Evolutionary conservation across 2,888 invertebrate genomes (phyloP).

Genomic region (Operophtera brumata): DNA sequence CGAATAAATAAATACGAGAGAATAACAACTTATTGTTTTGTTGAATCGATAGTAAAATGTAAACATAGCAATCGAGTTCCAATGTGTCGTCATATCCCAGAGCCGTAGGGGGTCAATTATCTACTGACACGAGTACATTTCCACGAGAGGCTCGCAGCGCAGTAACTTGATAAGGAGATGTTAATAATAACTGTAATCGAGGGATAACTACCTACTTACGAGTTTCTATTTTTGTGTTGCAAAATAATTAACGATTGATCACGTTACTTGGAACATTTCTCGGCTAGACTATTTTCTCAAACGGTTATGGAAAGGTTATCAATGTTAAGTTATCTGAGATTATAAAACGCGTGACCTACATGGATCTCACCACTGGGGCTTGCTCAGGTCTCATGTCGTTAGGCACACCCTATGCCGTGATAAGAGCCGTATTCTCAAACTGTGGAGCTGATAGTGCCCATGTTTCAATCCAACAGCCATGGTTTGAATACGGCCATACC

Average conservation of each 20-base stretch:
- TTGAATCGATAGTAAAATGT: constrained; percentile 35
- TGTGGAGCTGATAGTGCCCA: no score
- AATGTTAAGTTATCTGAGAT: no score
- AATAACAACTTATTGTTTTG: constrained; percentile 32
- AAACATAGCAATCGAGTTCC: constrained; percentile 47
- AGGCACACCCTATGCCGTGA: no score
- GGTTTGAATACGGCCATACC: no score
- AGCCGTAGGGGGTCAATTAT: constrained; percentile 71
- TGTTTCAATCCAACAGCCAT: no score
- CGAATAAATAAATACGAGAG: no score
- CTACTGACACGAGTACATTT: constrained; percentile 65
- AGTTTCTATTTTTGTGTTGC: neutral
- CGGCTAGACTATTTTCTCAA: neutral
- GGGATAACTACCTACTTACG: neutral
- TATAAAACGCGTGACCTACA: no score
- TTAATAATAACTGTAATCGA: constrained; percentile 37
- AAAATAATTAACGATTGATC: neutral
- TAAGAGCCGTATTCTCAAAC: no score
- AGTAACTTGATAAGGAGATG: constrained; percentile 48
- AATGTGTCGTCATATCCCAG: constrained; percentile 57
- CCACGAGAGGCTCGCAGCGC: constrained; percentile 56
- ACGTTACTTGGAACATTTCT: neutral
- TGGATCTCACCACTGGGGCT: no score
- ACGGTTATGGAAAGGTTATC: no score
- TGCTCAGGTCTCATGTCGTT: no score